Conservation (phyloP, 2,113 vertebrate genomes). For the Scophthalmus maximus region DNA sequence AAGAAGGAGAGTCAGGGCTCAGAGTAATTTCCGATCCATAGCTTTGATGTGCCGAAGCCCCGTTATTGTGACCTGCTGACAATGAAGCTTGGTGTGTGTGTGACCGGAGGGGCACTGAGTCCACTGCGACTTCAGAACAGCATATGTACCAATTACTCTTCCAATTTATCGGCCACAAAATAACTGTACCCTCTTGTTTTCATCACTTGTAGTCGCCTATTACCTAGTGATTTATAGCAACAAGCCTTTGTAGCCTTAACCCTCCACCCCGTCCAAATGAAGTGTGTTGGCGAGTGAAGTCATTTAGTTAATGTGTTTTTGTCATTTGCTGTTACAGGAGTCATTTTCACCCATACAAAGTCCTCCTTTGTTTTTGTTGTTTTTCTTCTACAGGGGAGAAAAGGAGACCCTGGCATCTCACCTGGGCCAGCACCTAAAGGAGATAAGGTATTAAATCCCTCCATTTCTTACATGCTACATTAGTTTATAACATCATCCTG, state of each 20-base stretch:
- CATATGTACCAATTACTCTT: background rate
- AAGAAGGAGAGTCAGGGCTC: constrained; percentile 39
- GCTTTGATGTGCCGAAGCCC: constrained; percentile 72
- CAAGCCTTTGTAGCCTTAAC: background rate
- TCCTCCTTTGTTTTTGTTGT: constrained; percentile 44
- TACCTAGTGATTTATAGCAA: too few relatives aligned
- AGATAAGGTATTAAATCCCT: constrained; percentile 86
- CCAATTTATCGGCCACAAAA: background rate
- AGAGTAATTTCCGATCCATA: constrained; percentile 64
- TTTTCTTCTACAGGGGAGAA: constrained; percentile 89
- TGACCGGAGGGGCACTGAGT: constrained; percentile 18
- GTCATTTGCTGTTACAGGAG: background rate
- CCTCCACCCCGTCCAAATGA: background rate
- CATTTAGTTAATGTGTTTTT: background rate
- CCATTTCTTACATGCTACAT: background rate
- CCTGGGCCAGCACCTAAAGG: constrained; percentile 91
- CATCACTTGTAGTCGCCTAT: background rate
- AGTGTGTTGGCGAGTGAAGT: background rate
- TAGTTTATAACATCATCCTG: background rate
- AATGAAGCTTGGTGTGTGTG: constrained; percentile 45
- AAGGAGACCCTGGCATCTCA: constrained; percentile 95
- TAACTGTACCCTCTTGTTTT: background rate
- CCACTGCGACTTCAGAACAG: background rate
- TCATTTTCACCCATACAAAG: constrained; percentile 9
- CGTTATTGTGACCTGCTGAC: constrained; percentile 71